Evolutionary conservation across 2,113 vertebrate genomes (phyloP), one percentile per base, ranked within the genome.

Genomic region (Bujurquina vittata): DNA sequence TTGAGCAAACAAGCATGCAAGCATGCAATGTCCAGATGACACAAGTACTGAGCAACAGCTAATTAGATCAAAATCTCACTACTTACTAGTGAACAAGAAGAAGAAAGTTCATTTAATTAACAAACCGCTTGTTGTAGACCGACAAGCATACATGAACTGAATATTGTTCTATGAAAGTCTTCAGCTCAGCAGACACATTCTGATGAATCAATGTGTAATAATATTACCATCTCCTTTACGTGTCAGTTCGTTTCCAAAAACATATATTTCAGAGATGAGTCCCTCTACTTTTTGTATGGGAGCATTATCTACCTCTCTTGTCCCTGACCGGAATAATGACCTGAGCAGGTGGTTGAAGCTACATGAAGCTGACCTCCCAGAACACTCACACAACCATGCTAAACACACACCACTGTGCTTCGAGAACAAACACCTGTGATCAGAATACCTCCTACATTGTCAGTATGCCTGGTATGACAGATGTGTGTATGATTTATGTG

Each of bases 291-390:
- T 55, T 62, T 77, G 43, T 77, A 35, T 5, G 22, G 54, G 15
- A 77, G 29, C 43, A 37, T 82, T 72, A 56, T 76, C 46, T 54
- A 46, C 26, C 57, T 49, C 49, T 87, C 46, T 80, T 35, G 59
- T 80, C 72, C 79, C 79, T 84, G 80, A 91, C 86, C 72, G 7
- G 52, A 85, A 87, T 79, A 89, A 81, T 89, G 85, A 87, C 76
- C 81, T 18, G 79, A 86, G 80, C 93, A 93, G 92, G 90, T 94
- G 91, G 90, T 77, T 84, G 56, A 83, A 88, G 82, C 85, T 77
- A 92, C 89, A 84, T 65, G 86, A 93, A 85, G 18, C 61, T 65
- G 79, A 85, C 83, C 81, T 88, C 75, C 33, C 37, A 59, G 83
- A 54, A 88, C 79, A 83, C 43, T 83, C 69, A 76, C 75, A 79